Base-by-base conservation (phyloP, 2,113 vertebrate genomes). In the Ochotona princeps region DNA sequence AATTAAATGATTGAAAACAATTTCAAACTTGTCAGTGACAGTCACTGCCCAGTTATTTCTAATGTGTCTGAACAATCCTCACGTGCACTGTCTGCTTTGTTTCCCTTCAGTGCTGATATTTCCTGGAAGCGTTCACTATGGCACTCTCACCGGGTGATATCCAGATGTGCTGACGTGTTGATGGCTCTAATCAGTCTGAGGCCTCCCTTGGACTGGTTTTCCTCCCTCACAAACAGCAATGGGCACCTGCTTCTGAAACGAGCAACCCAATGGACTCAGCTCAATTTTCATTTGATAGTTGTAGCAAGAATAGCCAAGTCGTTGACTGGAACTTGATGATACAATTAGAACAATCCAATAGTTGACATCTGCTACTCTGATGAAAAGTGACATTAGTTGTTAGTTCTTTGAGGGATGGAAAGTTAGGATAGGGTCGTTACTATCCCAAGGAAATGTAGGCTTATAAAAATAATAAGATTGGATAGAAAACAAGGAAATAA, bases 1-100 rank as follows among this genome's bases (percentile, higher is more conserved):
- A 78, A 73, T 73, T 65, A 67, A 91, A 23, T 28, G 6, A 83
- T 78, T 85, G n/a, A 54, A 88, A 89, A 66, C 63, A 70, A 17
- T 49, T 8, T 47, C 17, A 85, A 85, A 44, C 13, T 30, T 8
- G 0, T 51, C 12, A 69, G 47, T 8, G 49, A 26, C 54, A 81
- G 23, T 1, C 2, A 17, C 7, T 61, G 18, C 20, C 32, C 12
- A 10, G 4, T 30, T 61, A 26, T 49, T 32, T 26, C 7, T 1
- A 20, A 80, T 67, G 70, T 23, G 49, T 83, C 60, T 67, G 1
- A 7, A 17, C 8, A 83, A 32, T 72, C 12, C 21, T 13, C 35
- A 70, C 8, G 15, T 73, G 14, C 4, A 3, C 8, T 54, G 2
- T 32, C 38, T 13, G 35, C n/a, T 54, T 35, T 47, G 3, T 74